Evolutionary conservation across 2,888 invertebrate species (phyloP).

Genomic region (Volucella bombylans): DNA sequence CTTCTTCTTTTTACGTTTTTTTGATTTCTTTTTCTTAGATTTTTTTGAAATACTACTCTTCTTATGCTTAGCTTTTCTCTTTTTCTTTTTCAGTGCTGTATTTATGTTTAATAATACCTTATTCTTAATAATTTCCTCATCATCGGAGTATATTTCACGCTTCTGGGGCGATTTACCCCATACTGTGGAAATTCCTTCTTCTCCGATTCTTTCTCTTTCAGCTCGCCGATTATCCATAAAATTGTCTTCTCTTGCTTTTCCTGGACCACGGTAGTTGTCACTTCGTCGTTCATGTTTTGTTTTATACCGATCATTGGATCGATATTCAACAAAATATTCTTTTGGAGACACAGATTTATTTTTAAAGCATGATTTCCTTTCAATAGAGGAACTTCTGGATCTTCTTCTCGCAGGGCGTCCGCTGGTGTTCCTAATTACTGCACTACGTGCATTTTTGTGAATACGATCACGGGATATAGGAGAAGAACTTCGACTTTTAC

Average conservation of each 20-base stretch:
- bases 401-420: slow-evolving; percentile 38
- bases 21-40: slow-evolving; percentile 83
- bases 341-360: slow-evolving; percentile 31
- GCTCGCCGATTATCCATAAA: slow-evolving; percentile 88
- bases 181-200: slow-evolving; percentile 86
- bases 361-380: slow-evolving; percentile 24
- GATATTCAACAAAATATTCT: slow-evolving; percentile 73
- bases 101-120: slow-evolving; percentile 76
- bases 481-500: slow-evolving; percentile 44
- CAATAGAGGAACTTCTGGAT: slow-evolving; percentile 29
- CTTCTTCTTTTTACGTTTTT: slow-evolving; percentile 82
- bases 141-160: slow-evolving; percentile 84
- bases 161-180: slow-evolving; percentile 90
- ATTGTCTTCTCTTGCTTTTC: slow-evolving; percentile 83
- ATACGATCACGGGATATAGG: slow-evolving; percentile 12
- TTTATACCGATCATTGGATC: slow-evolving; percentile 78
- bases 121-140: slow-evolving; percentile 80
- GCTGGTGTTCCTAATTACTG: background rate
- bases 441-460: slow-evolving; percentile 1
- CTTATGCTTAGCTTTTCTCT: slow-evolving; percentile 74
- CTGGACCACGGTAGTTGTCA: slow-evolving; percentile 59
- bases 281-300: slow-evolving; percentile 69
- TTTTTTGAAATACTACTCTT: slow-evolving; percentile 72
- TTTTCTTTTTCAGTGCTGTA: slow-evolving; percentile 77
- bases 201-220: slow-evolving; percentile 89